Evolutionary conservation across 2,888 invertebrate genomes (phyloP).

Genomic region (Melanargia galathea): DNA sequence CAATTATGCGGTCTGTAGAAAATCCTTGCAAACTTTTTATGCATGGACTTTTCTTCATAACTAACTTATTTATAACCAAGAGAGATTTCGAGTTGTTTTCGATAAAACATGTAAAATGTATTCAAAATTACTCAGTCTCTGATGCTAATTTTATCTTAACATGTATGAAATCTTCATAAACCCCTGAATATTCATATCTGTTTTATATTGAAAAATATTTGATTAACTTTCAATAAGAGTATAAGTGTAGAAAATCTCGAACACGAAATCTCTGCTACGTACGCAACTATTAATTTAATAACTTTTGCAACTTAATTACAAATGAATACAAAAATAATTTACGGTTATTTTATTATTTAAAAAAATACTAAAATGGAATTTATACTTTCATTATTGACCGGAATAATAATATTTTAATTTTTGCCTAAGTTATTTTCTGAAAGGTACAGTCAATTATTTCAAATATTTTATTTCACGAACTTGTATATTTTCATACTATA

Average conservation of each 20-base stretch:
- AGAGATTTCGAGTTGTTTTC: constrained; percentile 32
- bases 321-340: neutral
- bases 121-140: neutral
- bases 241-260: neutral
- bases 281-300: constrained; percentile 9
- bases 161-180: neutral
- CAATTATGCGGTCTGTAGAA: constrained; percentile 26
- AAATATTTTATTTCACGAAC: constrained; percentile 5
- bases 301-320: constrained; percentile 8
- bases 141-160: neutral
- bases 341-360: neutral
- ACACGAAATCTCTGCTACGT: constrained; percentile 30
- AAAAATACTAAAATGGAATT: neutral
- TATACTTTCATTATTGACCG: neutral
- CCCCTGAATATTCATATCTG: neutral
- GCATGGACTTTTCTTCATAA: constrained; percentile 35
- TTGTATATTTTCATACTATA: neutral
- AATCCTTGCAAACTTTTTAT: constrained; percentile 34
- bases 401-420: neutral
- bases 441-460: constrained; percentile 2
- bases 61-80: constrained; percentile 13
- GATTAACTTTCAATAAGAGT: neutral
- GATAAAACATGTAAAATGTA: neutral
- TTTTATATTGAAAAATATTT: neutral
- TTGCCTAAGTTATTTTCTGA: neutral